These are phyloP conservation scores for Neuroterus valhalla DNA, from an alignment of 1,140 invertebrate genomes.

Conservation along the genomic window DNA sequence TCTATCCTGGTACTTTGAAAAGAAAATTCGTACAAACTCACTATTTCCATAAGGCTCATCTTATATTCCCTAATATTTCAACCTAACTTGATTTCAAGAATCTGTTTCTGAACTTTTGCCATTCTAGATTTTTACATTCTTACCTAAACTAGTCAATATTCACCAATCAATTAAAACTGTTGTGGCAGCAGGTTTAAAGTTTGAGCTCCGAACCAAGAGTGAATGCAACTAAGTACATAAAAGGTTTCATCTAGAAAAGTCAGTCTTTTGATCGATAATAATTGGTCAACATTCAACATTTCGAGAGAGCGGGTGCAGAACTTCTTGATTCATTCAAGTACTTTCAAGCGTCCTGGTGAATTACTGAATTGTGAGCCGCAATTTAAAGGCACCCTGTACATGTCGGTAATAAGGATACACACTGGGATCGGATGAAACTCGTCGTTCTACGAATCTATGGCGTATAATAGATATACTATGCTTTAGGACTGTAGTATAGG, in stretches of 20 bases:
- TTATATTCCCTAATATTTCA: no score
- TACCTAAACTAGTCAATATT: no score
- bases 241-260: background rate
- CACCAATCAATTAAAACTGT: no score
- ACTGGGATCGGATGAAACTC: constrained; percentile 6
- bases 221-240: background rate
- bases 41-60: no score
- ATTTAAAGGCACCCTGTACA: background rate
- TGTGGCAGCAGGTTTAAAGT: no score
- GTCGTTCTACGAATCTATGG: constrained; percentile 9
- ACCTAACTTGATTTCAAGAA: no score
- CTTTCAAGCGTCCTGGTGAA: constrained; percentile 21
- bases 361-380: constrained; percentile 14
- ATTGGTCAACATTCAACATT: constrained; percentile 26
- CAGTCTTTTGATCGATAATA: background rate
- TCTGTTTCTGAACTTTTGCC: no score
- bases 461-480: constrained; percentile 26
- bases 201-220: background rate
- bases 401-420: constrained; percentile 2
- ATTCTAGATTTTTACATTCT: no score
- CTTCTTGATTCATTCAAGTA: constrained; percentile 27
- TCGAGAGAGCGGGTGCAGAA: background rate
- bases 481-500: no score
- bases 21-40: no score
- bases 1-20: no score